Percentiles rank a stretch among this genome's conserved stretches.
Conservation (phyloP, 2,888 invertebrate species). For the Limnephilus rhombicus region DNA sequence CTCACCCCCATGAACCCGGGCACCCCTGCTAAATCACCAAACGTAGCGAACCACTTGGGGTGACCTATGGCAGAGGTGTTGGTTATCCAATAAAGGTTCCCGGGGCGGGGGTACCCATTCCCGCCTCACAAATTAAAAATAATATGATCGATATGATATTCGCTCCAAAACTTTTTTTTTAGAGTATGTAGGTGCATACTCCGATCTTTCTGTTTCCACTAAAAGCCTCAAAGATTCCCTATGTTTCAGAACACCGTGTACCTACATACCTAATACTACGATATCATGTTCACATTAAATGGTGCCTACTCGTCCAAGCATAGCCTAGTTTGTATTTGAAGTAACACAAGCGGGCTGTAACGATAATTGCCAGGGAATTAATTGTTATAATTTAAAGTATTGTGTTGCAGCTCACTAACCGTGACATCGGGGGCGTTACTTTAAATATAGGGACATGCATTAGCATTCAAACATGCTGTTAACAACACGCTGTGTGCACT, state of each 20-base stretch:
- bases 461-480: neutral
- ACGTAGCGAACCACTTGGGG: too few relatives aligned
- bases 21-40: too few relatives aligned
- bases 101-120: too few relatives aligned
- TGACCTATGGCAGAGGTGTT: too few relatives aligned
- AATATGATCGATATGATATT: too few relatives aligned
- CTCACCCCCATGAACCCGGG: too few relatives aligned
- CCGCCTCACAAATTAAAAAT: too few relatives aligned
- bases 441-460: neutral
- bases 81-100: too few relatives aligned
- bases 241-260: neutral
- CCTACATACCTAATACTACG: neutral
- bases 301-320: neutral
- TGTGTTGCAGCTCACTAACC: conserved; percentile 15
- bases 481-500: neutral
- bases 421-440: conserved; percentile 33
- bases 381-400: conserved; percentile 37
- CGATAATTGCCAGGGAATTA: conserved; percentile 43
- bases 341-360: conserved; percentile 18
- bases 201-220: too few relatives aligned
- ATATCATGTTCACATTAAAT: neutral
- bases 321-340: neutral
- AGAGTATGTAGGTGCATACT: too few relatives aligned
- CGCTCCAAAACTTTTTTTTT: too few relatives aligned
- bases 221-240: too few relatives aligned